Base-by-base conservation (phyloP, 2,888 invertebrate species). In the Adineta ricciae region DNA sequence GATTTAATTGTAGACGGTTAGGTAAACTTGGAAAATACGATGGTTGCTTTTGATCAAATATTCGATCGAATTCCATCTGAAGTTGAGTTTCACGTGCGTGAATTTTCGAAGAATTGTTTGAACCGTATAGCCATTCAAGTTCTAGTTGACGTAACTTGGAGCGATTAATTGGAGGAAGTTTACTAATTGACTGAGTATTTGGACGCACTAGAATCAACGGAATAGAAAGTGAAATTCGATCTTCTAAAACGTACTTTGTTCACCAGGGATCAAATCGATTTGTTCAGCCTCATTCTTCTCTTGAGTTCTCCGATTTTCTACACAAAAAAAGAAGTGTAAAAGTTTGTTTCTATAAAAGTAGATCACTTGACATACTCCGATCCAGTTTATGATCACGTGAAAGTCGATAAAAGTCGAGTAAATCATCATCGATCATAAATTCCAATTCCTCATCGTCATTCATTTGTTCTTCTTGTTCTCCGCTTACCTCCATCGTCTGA, bases 11-110 rank as follows among this genome's bases (percentile, higher is more conserved):
- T 32, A 64, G 27, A n/a, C 78, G 78, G 41, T 78, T 78, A 14
- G 78, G 78, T 78, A 78, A 41, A 78, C 78, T 78, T 41, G 78
- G 78, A 78, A 78, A 78, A 78, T 78, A 78, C 4, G 78, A 41
- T 3, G 78, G 78, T 41, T 41, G 78, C n/a, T n/a, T 24, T 78
- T 24, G 24, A 41, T 78, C 78, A 41, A 78, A 78, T n/a, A 41
- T 41, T 41, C 41, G 24, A 78, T 78, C 78, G 19, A 78, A 78
- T 78, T 78, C 78, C 78, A 78, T 78, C 14, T 78, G 78, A n/a
- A 78, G 24, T 36, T 78, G 41, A 41, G 78, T 41, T 78, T 78
- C 78, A 38, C 38, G 38, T 38, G 38, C 24, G 41, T 41, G 41
- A 78, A 78, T 78, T 24, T 78, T 78, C 16, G 38, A 41, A 41